Evolutionary conservation across 2,888 invertebrate species (phyloP).

Genomic region (Pherbina coryleti): DNA sequence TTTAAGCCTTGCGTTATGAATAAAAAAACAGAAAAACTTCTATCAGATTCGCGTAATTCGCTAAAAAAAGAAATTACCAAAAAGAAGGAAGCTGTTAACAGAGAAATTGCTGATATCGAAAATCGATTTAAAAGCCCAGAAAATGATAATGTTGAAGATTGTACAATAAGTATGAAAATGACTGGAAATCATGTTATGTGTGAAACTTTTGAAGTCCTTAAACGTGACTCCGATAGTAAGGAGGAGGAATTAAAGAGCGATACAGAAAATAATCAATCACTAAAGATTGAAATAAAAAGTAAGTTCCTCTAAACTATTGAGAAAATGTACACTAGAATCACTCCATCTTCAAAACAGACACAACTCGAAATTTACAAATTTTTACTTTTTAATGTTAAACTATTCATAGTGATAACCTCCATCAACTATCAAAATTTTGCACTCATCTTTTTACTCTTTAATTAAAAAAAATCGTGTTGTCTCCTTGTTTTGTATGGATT

Average conservation of each 20-base stretch:
- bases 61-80: constrained; percentile 77
- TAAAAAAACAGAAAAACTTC: constrained; percentile 76
- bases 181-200: neutral
- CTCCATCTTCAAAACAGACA: neutral
- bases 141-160: constrained; percentile 44
- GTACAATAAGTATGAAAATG: constrained; percentile 21
- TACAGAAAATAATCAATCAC: neutral
- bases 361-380: too few relatives aligned
- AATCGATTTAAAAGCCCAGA: constrained; percentile 57
- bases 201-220: neutral
- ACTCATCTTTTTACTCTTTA: too few relatives aligned
- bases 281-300: constrained; percentile 12
- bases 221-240: neutral
- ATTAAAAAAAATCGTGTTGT: too few relatives aligned
- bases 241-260: neutral
- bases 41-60: constrained; percentile 75
- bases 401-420: too few relatives aligned
- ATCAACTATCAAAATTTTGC: too few relatives aligned
- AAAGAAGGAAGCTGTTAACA: constrained; percentile 75
- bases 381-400: too few relatives aligned
- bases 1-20: constrained; percentile 87
- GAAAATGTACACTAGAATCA: neutral
- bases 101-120: constrained; percentile 77
- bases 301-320: neutral
- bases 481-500: too few relatives aligned